These are phyloP conservation scores for Triplophysa yarkandensis DNA, from an alignment of 2,797 vertebrate species.

Conservation along the genomic window DNA sequence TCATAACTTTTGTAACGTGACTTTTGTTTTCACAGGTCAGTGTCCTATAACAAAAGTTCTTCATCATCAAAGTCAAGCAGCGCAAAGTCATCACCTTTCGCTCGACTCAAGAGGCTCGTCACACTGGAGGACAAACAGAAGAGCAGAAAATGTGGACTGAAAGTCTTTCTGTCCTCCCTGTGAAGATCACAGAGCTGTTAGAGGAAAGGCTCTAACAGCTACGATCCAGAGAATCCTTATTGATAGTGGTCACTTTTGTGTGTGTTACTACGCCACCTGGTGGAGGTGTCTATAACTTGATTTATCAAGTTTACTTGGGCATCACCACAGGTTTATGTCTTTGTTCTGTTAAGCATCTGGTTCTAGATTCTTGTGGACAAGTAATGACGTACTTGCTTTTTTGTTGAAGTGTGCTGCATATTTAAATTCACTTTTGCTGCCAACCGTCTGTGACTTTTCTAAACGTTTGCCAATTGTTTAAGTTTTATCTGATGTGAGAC, in stretches of 20 bases:
- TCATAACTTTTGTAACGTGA: neutral
- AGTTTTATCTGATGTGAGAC: neutral
- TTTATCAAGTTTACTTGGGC: neutral
- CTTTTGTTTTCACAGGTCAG: conserved; percentile 69
- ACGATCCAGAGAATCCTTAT: conserved; percentile 49
- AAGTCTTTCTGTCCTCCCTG: conserved; percentile 88
- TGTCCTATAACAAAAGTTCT: conserved; percentile 62
- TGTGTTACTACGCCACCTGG: conserved; percentile 53
- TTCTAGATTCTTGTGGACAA: conserved; percentile 7
- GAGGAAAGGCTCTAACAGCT: conserved; percentile 19
- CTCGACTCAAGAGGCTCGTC: conserved; percentile 87
- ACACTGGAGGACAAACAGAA: conserved; percentile 76
- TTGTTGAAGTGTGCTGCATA: neutral
- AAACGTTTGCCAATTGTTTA: neutral
- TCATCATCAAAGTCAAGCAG: conserved; percentile 74
- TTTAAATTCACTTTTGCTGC: neutral
- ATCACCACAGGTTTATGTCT: neutral
- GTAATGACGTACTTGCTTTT: neutral
- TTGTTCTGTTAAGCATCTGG: neutral
- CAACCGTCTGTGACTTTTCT: conserved; percentile 27
- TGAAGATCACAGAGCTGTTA: conserved; percentile 63
- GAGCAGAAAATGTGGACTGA: conserved; percentile 81
- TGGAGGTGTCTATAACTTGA: conserved; percentile 46
- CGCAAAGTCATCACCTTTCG: conserved; percentile 81
- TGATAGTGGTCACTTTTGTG: conserved; percentile 46